These are phyloP conservation scores for Leiothrix lutea DNA, from an alignment of 2,113 vertebrate genomes.

Conservation along the genomic window DNA sequence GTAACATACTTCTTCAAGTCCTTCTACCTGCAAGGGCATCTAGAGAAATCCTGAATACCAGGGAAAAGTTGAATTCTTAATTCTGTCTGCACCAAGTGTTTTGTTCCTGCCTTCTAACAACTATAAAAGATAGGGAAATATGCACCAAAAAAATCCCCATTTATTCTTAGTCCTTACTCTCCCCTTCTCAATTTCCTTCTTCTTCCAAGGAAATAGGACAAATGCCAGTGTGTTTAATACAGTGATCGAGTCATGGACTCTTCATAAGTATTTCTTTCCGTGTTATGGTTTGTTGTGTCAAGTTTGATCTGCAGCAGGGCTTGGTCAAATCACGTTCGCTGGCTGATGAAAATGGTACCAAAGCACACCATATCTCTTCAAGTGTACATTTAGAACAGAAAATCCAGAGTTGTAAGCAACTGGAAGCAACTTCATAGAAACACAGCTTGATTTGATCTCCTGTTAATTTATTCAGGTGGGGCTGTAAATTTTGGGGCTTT, in stretches of 20 bases:
- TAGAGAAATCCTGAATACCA: neutral
- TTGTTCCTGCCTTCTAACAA: neutral
- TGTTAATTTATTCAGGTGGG: neutral
- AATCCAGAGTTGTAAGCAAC: neutral
- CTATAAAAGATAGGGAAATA: neutral
- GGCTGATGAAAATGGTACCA: neutral
- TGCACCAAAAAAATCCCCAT: neutral
- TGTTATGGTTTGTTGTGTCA: neutral
- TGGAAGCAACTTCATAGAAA: neutral
- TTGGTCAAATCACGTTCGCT: neutral
- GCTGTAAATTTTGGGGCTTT: neutral
- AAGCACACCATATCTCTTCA: neutral
- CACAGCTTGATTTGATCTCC: neutral
- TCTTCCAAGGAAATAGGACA: neutral
- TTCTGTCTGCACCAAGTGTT: neutral
- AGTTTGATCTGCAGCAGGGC: neutral
- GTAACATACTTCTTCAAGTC: neutral
- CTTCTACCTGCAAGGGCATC: neutral
- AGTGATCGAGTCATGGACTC: fast-evolving
- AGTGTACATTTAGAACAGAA: neutral
- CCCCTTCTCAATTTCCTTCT: neutral
- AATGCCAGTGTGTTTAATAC: neutral
- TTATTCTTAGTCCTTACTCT: neutral
- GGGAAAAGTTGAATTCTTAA: neutral
- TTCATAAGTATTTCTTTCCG: neutral